These are phyloP conservation scores for Aegithalos caudatus DNA, from an alignment of 2,113 vertebrate species.

Conservation along the genomic window DNA sequence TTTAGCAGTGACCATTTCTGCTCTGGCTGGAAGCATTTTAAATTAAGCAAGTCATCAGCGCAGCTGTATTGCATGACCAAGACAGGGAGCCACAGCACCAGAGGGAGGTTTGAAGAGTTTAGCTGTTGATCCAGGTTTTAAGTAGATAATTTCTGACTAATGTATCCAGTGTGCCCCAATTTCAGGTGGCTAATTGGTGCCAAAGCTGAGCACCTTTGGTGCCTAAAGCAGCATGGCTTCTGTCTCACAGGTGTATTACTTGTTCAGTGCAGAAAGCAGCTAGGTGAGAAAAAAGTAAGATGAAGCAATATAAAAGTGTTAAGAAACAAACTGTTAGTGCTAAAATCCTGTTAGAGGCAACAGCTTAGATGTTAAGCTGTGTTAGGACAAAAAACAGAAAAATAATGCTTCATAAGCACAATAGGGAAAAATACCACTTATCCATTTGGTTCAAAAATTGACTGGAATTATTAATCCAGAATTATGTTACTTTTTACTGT, in stretches of 20 bases:
- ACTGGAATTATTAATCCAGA: background rate
- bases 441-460: background rate
- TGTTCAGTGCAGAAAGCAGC: background rate
- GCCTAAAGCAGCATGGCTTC: background rate
- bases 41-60: background rate
- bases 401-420: background rate
- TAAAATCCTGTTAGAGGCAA: constrained; percentile 22
- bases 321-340: background rate
- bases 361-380: background rate
- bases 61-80: background rate
- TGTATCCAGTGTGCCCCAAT: background rate
- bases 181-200: background rate
- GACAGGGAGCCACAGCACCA: background rate
- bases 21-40: background rate
- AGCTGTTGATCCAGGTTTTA: constrained; percentile 4
- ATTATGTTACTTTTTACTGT: background rate
- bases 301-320: background rate
- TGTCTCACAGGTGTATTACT: background rate
- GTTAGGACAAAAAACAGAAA: background rate
- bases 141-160: background rate
- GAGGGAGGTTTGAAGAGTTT: constrained; percentile 11
- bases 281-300: background rate
- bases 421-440: background rate
- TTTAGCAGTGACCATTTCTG: background rate
- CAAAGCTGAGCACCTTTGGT: background rate